phyloP scores from a whole-genome alignment of 2,888 invertebrate species.

The Neocrepidodera transversa region DNA sequence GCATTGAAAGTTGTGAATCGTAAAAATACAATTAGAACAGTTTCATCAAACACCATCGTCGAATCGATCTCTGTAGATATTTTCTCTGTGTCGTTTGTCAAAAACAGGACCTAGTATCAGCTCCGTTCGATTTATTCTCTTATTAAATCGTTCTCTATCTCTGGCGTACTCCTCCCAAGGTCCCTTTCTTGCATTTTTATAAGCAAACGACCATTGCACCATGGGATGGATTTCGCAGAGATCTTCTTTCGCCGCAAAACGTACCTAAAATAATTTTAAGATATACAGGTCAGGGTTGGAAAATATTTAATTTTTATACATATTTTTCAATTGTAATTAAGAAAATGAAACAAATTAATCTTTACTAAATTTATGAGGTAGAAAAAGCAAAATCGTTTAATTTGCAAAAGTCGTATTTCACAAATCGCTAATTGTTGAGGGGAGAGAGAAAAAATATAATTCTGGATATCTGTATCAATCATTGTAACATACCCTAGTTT shows the following conservation, averaged over 20 bases:
- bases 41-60: slow-evolving; percentile 19
- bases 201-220: slow-evolving; percentile 65
- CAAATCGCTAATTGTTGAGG: no score
- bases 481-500: no score
- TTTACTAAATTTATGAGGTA: no score
- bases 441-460: no score
- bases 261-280: slow-evolving; percentile 57
- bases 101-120: slow-evolving; percentile 59
- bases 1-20: background rate
- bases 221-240: slow-evolving; percentile 61
- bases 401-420: no score
- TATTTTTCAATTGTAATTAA: no score
- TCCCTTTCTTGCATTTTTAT: slow-evolving; percentile 64
- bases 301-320: no score
- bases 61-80: slow-evolving; percentile 60
- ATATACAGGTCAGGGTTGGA: no score
- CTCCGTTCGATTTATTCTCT: slow-evolving; percentile 57
- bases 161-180: slow-evolving; percentile 66
- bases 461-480: no score
- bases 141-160: slow-evolving; percentile 63
- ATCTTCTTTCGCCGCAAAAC: slow-evolving; percentile 59
- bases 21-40: background rate
- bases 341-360: no score
- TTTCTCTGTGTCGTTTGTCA: slow-evolving; percentile 58
- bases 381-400: no score